phyloP scores from a whole-genome alignment of 2,797 vertebrate genomes.

The Sebastes taczanowskii region DNA sequence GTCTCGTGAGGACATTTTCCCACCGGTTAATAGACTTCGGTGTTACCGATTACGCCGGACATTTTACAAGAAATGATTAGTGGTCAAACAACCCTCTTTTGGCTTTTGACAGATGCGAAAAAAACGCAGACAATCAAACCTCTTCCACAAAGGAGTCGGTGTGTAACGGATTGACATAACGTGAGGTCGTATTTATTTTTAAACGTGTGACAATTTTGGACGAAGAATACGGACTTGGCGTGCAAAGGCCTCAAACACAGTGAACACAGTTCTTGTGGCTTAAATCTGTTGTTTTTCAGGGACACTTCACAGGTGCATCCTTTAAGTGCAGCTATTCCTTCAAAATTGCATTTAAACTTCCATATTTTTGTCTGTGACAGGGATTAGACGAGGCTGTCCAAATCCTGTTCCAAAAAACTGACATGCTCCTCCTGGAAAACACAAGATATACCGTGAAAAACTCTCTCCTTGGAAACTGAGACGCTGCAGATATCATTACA shows the following conservation, averaged over 20 bases:
- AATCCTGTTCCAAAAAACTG: neutral
- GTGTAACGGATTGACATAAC: no score
- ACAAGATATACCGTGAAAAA: neutral
- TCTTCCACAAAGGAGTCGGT: no score
- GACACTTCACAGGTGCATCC: neutral
- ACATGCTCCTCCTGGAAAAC: neutral
- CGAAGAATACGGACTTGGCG: no score
- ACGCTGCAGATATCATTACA: neutral
- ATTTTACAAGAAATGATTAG: no score
- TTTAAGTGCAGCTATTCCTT: neutral
- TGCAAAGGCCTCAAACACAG: neutral
- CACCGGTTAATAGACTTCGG: no score
- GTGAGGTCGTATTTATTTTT: no score
- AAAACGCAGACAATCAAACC: no score
- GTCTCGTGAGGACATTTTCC: no score
- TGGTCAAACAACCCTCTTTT: no score
- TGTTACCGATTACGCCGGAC: no score
- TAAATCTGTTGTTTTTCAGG: neutral
- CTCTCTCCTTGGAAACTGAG: neutral
- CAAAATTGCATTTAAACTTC: neutral
- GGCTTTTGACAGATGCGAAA: no score
- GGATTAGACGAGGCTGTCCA: neutral
- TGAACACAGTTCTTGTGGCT: neutral
- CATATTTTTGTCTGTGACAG: neutral
- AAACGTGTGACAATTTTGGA: no score